Evolutionary conservation across 1,140 invertebrate genomes (phyloP), one percentile per base, ranked within the genome.

Genomic region (Macrocentrus cingulum): DNA sequence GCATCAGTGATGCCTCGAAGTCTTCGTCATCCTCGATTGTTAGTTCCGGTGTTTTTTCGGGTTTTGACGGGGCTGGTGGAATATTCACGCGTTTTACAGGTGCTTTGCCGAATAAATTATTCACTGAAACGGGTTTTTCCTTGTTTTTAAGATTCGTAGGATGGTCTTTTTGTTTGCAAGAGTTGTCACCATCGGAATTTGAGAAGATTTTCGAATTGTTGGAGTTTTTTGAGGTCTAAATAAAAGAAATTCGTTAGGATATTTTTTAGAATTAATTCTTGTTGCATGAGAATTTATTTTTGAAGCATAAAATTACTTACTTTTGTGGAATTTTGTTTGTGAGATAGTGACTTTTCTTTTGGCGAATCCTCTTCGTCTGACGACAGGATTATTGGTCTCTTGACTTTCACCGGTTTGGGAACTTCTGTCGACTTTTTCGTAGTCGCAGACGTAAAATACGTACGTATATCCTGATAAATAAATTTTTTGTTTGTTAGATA

Each of bases 1-100:
- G 80, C 56, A 83, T 65, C 11, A 90, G 69, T 19, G 85, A 87
- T 63, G 83, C 81, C 66, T 86, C 81, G 76, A 91, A 90, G 61
- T 87, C 84, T 48, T 85, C 81, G 81, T 90, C 87, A 55, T 83
- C 80, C 67, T 88, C 84, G 50, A 84, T 80, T 57, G 82, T 82
- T 46, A 75, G 63, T 75, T 84, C 81, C n/a, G n/a, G n/a, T 32
- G 80, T 1, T 39, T 58, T 61, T 37, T 32, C 23, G 25, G 49
- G 55, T 53, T 68, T 66, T 59, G 46, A 62, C 9, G 13, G 59
- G 44, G 70, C 18, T 64, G 71, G 73, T 58, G 65, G 20, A 5
- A 62, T 67, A 39, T 66, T 62, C 36, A 70, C 23, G 60, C 72
- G 66, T 50, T 69, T 77, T 34, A 82, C 46, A 8, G 78, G 75